phyloP scores from a whole-genome alignment of 2,113 vertebrate genomes.

The Patagioenas fasciata region DNA sequence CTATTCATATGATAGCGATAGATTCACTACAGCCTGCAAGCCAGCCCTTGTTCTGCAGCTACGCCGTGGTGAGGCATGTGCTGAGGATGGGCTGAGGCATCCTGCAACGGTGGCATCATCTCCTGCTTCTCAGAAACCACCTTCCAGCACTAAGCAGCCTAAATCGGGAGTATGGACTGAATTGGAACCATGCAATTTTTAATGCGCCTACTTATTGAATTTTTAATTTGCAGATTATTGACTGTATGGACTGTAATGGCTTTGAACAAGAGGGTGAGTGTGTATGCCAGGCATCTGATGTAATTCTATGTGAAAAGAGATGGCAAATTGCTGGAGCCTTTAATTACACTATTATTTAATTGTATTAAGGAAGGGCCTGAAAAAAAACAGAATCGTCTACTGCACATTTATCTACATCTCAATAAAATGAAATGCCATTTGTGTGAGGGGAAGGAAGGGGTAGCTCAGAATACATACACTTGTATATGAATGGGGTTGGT shows the following conservation, averaged over 20 bases:
- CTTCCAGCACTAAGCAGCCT: slow-evolving; percentile 5
- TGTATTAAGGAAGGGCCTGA: not conserved
- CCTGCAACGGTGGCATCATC: slow-evolving; percentile 2
- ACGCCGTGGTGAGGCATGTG: accelerated
- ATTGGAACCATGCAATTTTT: slow-evolving; percentile 54
- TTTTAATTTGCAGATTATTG: slow-evolving; percentile 81
- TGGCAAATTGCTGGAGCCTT: slow-evolving; percentile 56
- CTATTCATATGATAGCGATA: not conserved
- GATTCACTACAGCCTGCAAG: not conserved
- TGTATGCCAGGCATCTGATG: slow-evolving; percentile 56
- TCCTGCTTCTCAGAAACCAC: slow-evolving; percentile 16
- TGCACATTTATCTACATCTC: slow-evolving; percentile 2
- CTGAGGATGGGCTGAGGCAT: not conserved
- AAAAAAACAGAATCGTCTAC: not conserved
- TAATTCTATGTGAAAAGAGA: slow-evolving; percentile 58
- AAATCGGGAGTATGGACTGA: slow-evolving; percentile 14
- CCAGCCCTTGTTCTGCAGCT: not conserved
- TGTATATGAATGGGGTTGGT: not conserved
- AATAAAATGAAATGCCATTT: not conserved
- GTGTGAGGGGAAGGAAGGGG: not conserved
- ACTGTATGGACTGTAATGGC: slow-evolving; percentile 72
- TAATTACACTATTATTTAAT: slow-evolving; percentile 66
- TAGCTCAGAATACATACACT: not conserved
- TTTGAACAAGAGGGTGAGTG: slow-evolving; percentile 69
- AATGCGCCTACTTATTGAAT: slow-evolving; percentile 74